A percentile compares a stretch with the other conserved stretches of the same genome.
Conservation (phyloP, 2,113 vertebrate species). For the Piaya cayana region DNA sequence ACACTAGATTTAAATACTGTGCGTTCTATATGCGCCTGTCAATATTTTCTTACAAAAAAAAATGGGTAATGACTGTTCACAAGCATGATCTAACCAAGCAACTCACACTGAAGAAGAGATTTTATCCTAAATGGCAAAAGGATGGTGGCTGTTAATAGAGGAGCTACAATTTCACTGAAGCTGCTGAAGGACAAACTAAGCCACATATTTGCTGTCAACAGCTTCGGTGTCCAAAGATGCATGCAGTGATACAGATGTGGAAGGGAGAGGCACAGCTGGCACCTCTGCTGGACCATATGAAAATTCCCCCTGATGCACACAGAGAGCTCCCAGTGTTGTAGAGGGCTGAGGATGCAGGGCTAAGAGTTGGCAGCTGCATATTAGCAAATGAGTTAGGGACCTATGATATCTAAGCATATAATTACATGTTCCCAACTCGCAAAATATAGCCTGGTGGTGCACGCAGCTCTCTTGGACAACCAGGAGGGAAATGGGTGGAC, state of each 20-base stretch:
- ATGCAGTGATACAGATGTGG: not conserved
- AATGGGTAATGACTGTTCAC: fast-evolving
- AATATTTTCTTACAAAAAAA: not conserved
- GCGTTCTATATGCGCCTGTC: not conserved
- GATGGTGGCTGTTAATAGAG: not conserved
- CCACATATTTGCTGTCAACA: not conserved
- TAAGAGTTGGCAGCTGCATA: not conserved
- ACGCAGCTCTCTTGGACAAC: not conserved
- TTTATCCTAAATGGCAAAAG: not conserved
- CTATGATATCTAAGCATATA: not conserved
- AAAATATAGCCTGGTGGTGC: not conserved
- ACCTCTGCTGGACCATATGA: not conserved
- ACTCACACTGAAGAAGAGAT: not conserved
- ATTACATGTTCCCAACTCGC: not conserved
- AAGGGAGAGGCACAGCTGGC: not conserved
- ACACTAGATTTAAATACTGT: not conserved
- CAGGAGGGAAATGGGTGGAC: not conserved
- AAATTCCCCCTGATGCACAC: not conserved
- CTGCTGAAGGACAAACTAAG: not conserved
- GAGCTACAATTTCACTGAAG: not conserved
- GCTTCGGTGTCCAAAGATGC: not conserved
- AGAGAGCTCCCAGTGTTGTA: not conserved
- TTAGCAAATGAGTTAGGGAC: not conserved
- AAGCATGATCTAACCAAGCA: not conserved
- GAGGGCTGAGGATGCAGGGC: not conserved